Conservation (phyloP, 2,888 invertebrate genomes). For the Megalurothrips usitatus region DNA sequence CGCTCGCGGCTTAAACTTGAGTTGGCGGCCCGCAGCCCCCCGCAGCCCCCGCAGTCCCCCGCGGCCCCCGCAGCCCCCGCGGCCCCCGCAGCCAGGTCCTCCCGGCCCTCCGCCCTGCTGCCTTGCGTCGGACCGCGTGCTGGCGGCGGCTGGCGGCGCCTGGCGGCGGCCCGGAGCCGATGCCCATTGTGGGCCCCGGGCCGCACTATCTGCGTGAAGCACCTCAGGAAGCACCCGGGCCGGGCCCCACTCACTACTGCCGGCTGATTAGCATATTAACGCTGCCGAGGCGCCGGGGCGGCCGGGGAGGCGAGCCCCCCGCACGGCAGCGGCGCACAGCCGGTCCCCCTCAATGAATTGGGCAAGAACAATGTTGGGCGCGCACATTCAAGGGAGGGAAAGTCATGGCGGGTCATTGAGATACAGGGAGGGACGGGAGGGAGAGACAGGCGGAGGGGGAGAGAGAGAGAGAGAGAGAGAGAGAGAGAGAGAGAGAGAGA, state of each 20-base stretch:
- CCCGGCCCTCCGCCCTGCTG: too few relatives aligned
- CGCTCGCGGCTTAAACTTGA: not conserved
- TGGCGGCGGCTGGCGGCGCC: not conserved
- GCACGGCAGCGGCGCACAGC: too few relatives aligned
- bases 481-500: too few relatives aligned
- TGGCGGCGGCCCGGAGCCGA: not conserved
- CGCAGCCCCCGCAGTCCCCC: too few relatives aligned
- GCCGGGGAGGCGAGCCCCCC: too few relatives aligned
- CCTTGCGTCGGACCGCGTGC: too few relatives aligned
- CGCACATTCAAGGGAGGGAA: constrained; percentile 5
- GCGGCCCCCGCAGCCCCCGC: too few relatives aligned
- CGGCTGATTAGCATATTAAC: not conserved
- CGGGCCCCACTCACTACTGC: not conserved
- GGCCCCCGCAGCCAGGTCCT: too few relatives aligned
- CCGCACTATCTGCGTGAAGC: not conserved
- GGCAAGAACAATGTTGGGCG: not conserved
- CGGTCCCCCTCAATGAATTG: not conserved
- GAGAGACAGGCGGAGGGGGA: not conserved
- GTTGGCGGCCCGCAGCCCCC: not conserved
- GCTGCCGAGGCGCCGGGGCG: too few relatives aligned
- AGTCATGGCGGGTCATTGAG: not conserved
- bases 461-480: not conserved
- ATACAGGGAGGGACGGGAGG: not conserved
- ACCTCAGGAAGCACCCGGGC: not conserved
- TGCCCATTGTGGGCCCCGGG: not conserved